These are phyloP conservation scores for Gyrodactylus salaris DNA, from an alignment of 1,140 invertebrate genomes.

Conservation along the genomic window DNA sequence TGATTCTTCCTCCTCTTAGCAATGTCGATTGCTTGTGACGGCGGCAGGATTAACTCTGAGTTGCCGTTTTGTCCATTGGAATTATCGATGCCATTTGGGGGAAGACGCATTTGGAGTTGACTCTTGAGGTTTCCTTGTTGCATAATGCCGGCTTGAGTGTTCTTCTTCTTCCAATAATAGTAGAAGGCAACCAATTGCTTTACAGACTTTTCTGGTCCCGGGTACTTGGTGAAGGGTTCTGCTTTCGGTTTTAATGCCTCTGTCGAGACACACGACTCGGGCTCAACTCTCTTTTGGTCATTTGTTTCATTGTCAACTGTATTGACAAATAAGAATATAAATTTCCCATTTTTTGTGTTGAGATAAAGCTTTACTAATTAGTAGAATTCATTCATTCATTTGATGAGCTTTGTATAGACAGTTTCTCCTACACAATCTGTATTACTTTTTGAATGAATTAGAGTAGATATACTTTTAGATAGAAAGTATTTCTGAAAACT, in stretches of 20 bases:
- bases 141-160: background rate
- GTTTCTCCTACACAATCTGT: too few relatives aligned
- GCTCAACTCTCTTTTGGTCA: too few relatives aligned
- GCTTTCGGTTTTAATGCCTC: background rate
- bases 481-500: too few relatives aligned
- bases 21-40: background rate
- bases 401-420: too few relatives aligned
- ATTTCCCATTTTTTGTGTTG: too few relatives aligned
- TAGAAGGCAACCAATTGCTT: background rate
- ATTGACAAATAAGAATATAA: too few relatives aligned
- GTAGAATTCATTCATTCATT: too few relatives aligned
- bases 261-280: too few relatives aligned
- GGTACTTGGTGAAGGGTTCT: background rate
- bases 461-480: too few relatives aligned
- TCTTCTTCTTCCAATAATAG: background rate
- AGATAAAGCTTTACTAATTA: too few relatives aligned
- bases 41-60: background rate
- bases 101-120: background rate
- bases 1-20: background rate
- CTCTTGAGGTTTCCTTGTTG: background rate
- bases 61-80: background rate
- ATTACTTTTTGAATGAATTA: too few relatives aligned
- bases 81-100: background rate
- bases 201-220: background rate
- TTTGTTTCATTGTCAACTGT: too few relatives aligned